Evolutionary conservation across 2,113 vertebrate genomes (phyloP), one percentile per base, ranked within the genome.

Genomic region (Pseudorasbora parva): DNA sequence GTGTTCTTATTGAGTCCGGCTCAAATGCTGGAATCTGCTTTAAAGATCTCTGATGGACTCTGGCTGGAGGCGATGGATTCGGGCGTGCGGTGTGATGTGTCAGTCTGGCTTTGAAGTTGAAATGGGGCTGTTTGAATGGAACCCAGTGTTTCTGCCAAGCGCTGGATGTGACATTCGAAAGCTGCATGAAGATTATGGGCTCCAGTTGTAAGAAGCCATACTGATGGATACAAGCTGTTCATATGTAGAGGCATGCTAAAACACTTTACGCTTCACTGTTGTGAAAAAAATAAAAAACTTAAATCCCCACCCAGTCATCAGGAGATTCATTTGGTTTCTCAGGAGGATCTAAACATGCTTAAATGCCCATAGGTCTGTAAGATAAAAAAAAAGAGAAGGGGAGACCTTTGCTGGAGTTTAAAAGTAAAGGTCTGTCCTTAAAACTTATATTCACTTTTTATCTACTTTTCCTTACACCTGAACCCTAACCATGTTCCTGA

Each of bases 351-450:
- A 23, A 71, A 57, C 74, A 41, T 76, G 51, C 25, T 51, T 15
- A 27, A 27, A 14, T 51, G 15, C 17, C 25, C 47, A 56, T 14
- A 21, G 54, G 37, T 33, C 4, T 23, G 27, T 82, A 0, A 66
- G 45, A 68, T 43, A 72, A 2, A 69, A 72, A 2, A 69, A n/a
- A 7, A 11, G 60, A 62, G 74, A 62, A 56, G 25, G 56, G 43
- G 79, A 73, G 85, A 89, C 87, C 85, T 84, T 83, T 86, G 87
- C 90, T 90, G 87, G 90, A 66, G 68, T 47, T 72, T 80, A 77
- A 76, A 27, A 12, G n/a, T 45, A 87, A 57, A 72, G 17, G 7
- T 69, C 49, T 75, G 30, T 21, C 64, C 21, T 71, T 45, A 71
- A 71, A 45, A 21, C 37, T 23, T 45, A 8, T 47, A 12, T n/a